Evolutionary conservation across 2,113 vertebrate genomes (phyloP).

Genomic region (Bucco capensis): DNA sequence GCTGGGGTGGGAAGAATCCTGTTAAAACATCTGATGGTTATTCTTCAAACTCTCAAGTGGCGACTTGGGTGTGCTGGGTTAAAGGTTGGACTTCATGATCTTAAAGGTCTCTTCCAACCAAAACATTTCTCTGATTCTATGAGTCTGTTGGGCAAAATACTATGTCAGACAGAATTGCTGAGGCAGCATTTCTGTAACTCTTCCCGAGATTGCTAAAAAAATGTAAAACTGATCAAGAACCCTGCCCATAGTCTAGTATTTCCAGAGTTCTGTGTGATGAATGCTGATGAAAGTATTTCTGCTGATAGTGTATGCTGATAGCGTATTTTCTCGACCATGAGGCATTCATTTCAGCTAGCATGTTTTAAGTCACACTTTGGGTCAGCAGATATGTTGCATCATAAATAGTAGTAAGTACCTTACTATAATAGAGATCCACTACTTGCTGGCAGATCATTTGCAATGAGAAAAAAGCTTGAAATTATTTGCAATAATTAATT

Average conservation of each 20-base stretch:
- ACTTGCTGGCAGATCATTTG: not conserved
- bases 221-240: not conserved
- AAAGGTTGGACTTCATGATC: not conserved
- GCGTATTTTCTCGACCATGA: not conserved
- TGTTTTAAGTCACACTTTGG: not conserved
- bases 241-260: rapidly evolving
- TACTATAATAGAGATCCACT: not conserved
- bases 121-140: not conserved
- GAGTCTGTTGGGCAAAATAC: not conserved
- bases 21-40: not conserved
- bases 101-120: not conserved
- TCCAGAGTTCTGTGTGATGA: not conserved
- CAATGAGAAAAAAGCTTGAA: not conserved
- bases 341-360: not conserved
- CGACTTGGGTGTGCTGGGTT: not conserved
- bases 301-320: too few species aligned
- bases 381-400: not conserved
- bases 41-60: not conserved
- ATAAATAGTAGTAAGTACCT: not conserved
- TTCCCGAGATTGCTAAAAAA: not conserved
- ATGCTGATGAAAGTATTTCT: not conserved
- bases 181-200: not conserved
- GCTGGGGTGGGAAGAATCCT: not conserved
- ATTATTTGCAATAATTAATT: not conserved
- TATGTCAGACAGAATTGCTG: not conserved